phyloP scores from a whole-genome alignment of 1,140 invertebrate species.

The Bombus ignitus region DNA sequence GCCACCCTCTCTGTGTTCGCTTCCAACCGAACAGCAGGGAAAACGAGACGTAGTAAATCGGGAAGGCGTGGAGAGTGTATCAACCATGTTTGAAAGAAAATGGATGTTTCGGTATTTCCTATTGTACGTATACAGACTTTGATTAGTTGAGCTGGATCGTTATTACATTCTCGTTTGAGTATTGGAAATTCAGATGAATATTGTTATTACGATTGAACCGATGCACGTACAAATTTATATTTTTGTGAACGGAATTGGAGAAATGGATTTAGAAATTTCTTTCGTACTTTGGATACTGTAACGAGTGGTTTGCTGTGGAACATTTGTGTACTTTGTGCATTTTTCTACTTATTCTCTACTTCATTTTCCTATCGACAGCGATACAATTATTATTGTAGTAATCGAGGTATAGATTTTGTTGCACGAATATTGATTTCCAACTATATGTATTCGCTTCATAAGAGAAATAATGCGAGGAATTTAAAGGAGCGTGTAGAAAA shows the following conservation, averaged over 20 bases:
- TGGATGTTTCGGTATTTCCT: slow-evolving; percentile 1
- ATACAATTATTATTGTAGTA: too few relatives aligned
- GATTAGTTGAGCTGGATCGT: background rate
- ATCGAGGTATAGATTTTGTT: background rate
- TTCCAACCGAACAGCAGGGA: slow-evolving; percentile 43
- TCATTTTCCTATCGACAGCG: too few relatives aligned
- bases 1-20: background rate
- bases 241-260: background rate
- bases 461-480: background rate
- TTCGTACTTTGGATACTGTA: background rate
- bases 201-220: background rate
- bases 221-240: too few relatives aligned
- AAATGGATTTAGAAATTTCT: background rate
- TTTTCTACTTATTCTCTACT: too few relatives aligned
- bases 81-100: too few relatives aligned
- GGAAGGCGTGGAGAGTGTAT: background rate
- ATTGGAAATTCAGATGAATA: background rate
- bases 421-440: background rate
- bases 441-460: background rate
- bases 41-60: slow-evolving; percentile 57
- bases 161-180: background rate
- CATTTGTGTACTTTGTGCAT: background rate
- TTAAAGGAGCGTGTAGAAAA: too few relatives aligned
- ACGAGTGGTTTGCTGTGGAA: too few relatives aligned
- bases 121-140: background rate